These are phyloP conservation scores for Tokudaia tokunoshimensis DNA, from an alignment of 2,797 vertebrate genomes.

Conservation along the genomic window DNA sequence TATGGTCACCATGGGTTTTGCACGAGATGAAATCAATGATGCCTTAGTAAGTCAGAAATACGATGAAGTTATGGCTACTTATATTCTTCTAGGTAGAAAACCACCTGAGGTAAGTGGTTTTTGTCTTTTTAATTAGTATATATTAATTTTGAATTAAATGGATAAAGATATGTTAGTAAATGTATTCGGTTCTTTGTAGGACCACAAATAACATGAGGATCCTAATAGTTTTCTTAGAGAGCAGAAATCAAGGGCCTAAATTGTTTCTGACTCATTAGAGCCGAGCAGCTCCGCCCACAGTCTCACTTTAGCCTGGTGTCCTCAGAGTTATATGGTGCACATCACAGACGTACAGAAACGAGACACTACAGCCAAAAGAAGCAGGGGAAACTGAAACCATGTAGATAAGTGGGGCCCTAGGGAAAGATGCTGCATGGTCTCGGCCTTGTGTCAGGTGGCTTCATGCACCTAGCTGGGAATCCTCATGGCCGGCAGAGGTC, in stretches of 20 bases:
- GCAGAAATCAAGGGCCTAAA: neutral
- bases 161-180: neutral
- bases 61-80: conserved; percentile 98
- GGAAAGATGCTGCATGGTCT: neutral
- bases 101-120: conserved; percentile 93
- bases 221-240: neutral
- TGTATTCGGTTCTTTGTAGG: neutral
- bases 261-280: neutral
- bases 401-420: neutral
- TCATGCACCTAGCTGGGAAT: neutral
- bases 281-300: too few relatives aligned
- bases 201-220: neutral
- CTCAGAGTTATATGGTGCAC: neutral
- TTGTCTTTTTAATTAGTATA: conserved; percentile 37
- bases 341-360: neutral
- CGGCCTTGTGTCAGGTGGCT: neutral
- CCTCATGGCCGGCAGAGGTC: neutral
- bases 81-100: conserved; percentile 97
- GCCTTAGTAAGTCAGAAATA: conserved; percentile 96
- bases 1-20: conserved; percentile 99
- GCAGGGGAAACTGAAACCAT: neutral
- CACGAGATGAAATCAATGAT: conserved; percentile 97
- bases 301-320: neutral
- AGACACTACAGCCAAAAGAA: neutral
- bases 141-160: neutral